Percentiles rank a stretch among this genome's conserved stretches.
phyloP scores from a whole-genome alignment of 2,888 invertebrate genomes.

The Psylliodes chrysocephalus region DNA sequence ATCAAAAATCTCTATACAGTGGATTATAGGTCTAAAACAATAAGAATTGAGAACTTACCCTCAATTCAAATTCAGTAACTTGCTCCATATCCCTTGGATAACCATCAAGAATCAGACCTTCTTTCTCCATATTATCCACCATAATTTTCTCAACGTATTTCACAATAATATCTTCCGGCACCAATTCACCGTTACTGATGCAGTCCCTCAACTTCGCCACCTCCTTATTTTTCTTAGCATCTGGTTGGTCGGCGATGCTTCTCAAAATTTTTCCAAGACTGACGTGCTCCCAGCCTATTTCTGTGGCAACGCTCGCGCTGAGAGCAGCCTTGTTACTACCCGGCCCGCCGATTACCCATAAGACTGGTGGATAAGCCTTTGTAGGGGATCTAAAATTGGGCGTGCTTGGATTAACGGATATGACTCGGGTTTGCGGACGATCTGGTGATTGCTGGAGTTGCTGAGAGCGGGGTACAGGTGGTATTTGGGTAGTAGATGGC shows the following conservation, averaged over 20 bases:
- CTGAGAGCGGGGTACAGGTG: constrained; percentile 33
- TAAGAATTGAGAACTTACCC: no score
- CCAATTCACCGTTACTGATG: constrained; percentile 84
- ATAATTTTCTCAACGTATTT: constrained; percentile 79
- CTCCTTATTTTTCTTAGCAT: constrained; percentile 60
- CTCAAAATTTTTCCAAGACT: constrained; percentile 80
- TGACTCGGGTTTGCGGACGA: constrained; percentile 60
- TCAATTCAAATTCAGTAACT: constrained; percentile 86
- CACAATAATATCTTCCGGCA: constrained; percentile 80
- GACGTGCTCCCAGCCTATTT: constrained; percentile 68
- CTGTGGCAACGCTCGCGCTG: constrained; percentile 77
- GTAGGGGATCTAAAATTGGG: constrained; percentile 55
- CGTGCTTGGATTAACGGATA: constrained; percentile 54
- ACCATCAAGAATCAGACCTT: constrained; percentile 92
- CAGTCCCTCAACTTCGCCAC: constrained; percentile 70
- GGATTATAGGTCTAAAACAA: no score
- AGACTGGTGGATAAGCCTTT: constrained; percentile 61
- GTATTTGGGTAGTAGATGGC: constrained; percentile 28
- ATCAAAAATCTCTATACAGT: no score
- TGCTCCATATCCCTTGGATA: constrained; percentile 93
- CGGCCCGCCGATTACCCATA: constrained; percentile 81
- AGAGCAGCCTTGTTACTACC: constrained; percentile 89
- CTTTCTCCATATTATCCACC: constrained; percentile 68
- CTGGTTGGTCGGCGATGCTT: constrained; percentile 71
- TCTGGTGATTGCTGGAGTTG: constrained; percentile 42